Base-by-base conservation (phyloP, 2,888 invertebrate genomes). In the Lochmaea crataegi region DNA sequence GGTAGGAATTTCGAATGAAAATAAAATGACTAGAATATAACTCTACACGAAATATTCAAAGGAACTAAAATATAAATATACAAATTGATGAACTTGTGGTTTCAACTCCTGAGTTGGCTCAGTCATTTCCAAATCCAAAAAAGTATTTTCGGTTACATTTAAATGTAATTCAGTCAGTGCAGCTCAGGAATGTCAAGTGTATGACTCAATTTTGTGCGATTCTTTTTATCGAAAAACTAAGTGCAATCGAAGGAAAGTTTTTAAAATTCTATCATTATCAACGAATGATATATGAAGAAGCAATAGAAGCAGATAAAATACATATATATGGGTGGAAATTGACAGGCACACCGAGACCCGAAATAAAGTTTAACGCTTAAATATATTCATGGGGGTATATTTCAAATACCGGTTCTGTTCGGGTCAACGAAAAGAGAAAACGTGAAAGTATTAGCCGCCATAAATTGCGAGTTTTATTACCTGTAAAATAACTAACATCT, bases 381-480 rank as follows among this genome's bases (percentile, higher is more conserved):
- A 58, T 32, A 58, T 58, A 58, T 58, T 58, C 58, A 58, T 58
- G 32, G n/a, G 58, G 32, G 2, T 58, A 58, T 58, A 58, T 58
- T 58, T 58, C 58, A 58, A 58, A 26, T 58, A 5, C 58, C 32
- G 16, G 32, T 32, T 32, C 58, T 58, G 58, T 58, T 5, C 32
- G 58, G 58, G 58, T 57, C 57, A 57, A 10, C 12, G 57, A 58
- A 58, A 32, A 32, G 26, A 11, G 58, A 14, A 58, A 32, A 58
- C 26, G 58, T 32, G 32, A 32, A 58, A 32, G 14, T 58, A 58
- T 58, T 58, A 7, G 12, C 58, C 6, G 32, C 58, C 9, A 53
- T 53, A 53, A 53, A 53, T 18, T 53, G 10, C 53, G 2, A 18
- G 53, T 53, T 53, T 53, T 53, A 53, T 53, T 53, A 53, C 53